phyloP scores from a whole-genome alignment of 37 sponge, comb jelly and placozoan genomes.

The Halichondria panicea region DNA sequence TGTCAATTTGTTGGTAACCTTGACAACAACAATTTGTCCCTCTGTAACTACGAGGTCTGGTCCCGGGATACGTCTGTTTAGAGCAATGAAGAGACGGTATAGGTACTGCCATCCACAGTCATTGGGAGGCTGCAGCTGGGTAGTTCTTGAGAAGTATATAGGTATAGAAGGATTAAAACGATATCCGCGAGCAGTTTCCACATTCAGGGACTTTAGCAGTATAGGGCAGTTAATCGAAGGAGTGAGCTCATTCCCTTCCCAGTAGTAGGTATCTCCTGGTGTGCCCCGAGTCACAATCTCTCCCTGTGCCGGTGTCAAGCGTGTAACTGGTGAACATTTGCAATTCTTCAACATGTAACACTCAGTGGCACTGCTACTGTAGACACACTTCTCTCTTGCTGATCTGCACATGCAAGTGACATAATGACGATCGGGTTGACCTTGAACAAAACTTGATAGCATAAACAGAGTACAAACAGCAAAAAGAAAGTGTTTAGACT shows the following conservation, averaged over 20 bases:
- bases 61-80: conserved; percentile 57
- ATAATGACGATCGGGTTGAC: no score
- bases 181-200: no score
- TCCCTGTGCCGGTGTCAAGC: background rate
- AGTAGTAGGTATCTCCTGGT: conserved; percentile 17
- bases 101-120: conserved; percentile 43
- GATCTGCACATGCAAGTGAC: conserved; percentile 1
- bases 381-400: conserved; percentile 28
- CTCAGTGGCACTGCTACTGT: conserved; percentile 5
- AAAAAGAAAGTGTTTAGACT: no score
- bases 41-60: conserved; percentile 60
- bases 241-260: conserved; percentile 4
- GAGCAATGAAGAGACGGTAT: conserved; percentile 43
- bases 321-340: conserved; percentile 28
- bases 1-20: conserved; percentile 57
- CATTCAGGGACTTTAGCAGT: no score
- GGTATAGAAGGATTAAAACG: no score
- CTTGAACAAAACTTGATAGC: no score
- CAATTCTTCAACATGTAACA: conserved; percentile 5
- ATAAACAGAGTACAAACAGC: no score
- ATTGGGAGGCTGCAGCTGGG: conserved; percentile 42
- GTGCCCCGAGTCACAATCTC: conserved; percentile 12
- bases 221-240: no score
- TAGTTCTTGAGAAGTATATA: no score
- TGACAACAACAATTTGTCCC: conserved; percentile 24